Percentiles rank a stretch among this genome's conserved stretches.
Conservation (phyloP, 2,113 vertebrate genomes). For the Rhinolophus ferrumequinum region DNA sequence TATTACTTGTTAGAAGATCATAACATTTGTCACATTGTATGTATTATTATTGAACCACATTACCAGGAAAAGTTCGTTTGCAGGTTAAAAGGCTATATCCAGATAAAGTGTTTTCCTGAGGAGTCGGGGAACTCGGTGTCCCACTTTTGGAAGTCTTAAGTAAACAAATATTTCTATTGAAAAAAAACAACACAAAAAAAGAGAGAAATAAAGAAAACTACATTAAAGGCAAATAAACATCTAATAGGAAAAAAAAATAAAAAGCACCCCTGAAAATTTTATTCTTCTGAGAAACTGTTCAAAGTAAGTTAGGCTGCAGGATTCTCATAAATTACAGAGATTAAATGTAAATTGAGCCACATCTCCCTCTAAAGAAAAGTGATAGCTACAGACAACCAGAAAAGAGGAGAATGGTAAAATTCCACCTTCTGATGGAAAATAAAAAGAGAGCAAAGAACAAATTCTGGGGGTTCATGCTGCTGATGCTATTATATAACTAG, state of each 20-base stretch:
- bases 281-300: conserved; percentile 51
- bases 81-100: conserved; percentile 86
- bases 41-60: neutral
- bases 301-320: neutral
- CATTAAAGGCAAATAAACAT: conserved; percentile 11
- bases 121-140: conserved; percentile 68
- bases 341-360: conserved; percentile 38
- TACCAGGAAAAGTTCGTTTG: conserved; percentile 84
- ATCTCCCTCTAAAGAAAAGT: neutral
- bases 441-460: neutral
- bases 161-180: conserved; percentile 85
- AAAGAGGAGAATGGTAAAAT: neutral
- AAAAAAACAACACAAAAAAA: neutral
- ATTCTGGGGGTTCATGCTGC: neutral
- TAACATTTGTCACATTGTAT: neutral
- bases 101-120: conserved; percentile 78
- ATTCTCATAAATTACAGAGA: neutral
- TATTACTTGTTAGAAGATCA: neutral
- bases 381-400: neutral
- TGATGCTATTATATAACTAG: neutral
- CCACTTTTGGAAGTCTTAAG: conserved; percentile 86
- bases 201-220: conserved; percentile 49
- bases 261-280: neutral
- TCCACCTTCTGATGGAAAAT: neutral
- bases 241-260: neutral